phyloP scores from a whole-genome alignment of 2,888 invertebrate genomes.

The Cosmia trapezina region DNA sequence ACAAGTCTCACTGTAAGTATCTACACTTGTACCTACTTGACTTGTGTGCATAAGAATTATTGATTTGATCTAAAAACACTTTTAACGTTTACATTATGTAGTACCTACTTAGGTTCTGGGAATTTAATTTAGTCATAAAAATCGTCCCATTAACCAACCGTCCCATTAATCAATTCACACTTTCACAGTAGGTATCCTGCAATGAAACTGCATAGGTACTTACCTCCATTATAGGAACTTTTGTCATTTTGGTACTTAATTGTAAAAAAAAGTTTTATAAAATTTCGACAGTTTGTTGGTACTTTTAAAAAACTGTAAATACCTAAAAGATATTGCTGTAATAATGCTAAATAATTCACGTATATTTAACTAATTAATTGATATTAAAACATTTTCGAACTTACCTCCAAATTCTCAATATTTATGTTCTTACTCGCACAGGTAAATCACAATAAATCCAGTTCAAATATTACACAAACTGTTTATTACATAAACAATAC shows the following conservation, averaged over 20 bases:
- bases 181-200: background rate
- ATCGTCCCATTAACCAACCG: background rate
- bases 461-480: constrained; percentile 75
- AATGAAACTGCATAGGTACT: background rate
- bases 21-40: constrained; percentile 4
- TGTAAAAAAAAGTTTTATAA: background rate
- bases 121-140: constrained; percentile 12
- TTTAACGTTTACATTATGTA: background rate
- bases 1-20: background rate
- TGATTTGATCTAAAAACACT: background rate
- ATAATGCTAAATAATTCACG: background rate
- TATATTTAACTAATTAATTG: background rate
- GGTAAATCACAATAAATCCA: constrained; percentile 72
- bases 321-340: background rate
- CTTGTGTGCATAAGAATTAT: background rate
- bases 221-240: background rate
- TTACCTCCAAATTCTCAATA: constrained; percentile 75
- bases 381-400: constrained; percentile 46
- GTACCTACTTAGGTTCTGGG: background rate
- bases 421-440: constrained; percentile 23
- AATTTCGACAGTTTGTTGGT: background rate
- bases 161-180: too few species aligned
- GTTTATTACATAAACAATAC: constrained; percentile 75
- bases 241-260: background rate
- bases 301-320: background rate